phyloP scores from a whole-genome alignment of 2,888 invertebrate genomes.

The Eugnorisma glareosa region DNA sequence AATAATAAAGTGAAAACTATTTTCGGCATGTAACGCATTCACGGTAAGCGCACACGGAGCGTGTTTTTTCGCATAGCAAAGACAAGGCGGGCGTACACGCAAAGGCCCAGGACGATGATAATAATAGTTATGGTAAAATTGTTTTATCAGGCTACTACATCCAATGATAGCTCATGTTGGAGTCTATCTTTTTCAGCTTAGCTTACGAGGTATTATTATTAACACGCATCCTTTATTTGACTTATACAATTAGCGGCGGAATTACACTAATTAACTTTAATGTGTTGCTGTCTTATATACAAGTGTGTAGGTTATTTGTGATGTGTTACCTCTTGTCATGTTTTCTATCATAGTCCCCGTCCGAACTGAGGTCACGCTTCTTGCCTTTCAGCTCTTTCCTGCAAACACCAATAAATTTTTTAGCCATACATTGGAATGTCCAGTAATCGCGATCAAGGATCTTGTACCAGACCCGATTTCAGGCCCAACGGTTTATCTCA shows the following conservation, averaged over 20 bases:
- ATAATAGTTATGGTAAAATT: conserved; percentile 6
- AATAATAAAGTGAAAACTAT: conserved; percentile 28
- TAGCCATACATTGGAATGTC: conserved; percentile 3
- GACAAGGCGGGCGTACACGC: conserved; percentile 1
- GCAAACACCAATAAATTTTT: conserved; percentile 63
- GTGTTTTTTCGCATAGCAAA: conserved; percentile 7
- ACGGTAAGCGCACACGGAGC: conserved; percentile 24
- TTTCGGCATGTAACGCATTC: conserved; percentile 28
- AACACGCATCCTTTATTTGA: conserved; percentile 57
- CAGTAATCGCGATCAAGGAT: neutral
- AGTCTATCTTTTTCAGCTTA: conserved; percentile 25
- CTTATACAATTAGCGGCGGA: conserved; percentile 63
- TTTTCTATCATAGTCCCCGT: conserved; percentile 89
- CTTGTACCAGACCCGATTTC: neutral
- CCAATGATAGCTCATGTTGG: conserved; percentile 9
- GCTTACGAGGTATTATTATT: conserved; percentile 31
- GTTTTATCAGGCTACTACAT: conserved; percentile 10
- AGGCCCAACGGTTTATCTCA: neutral
- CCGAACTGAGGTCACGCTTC: conserved; percentile 88
- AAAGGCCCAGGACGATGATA: conserved; percentile 10
- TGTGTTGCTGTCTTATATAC: conserved; percentile 31
- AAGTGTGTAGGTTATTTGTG: conserved; percentile 38
- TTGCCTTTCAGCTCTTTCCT: conserved; percentile 89
- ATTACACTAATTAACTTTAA: conserved; percentile 42
- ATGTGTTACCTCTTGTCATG: conserved; percentile 87